phyloP scores from a whole-genome alignment of 2,888 invertebrate genomes.

The Hyposoter dolosus region DNA sequence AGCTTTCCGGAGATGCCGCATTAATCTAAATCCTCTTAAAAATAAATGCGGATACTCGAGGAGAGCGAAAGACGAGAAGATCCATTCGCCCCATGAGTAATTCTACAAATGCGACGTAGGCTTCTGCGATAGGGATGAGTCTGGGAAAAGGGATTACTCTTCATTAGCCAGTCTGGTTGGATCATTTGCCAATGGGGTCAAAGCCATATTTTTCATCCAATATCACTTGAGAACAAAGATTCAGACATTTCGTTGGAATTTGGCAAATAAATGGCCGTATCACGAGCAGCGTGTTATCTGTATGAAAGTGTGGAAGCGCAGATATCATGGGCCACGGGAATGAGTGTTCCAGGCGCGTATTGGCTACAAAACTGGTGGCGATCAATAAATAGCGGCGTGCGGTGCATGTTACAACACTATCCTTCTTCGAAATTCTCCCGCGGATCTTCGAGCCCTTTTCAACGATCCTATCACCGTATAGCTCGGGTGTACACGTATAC shows the following conservation, averaged over 20 bases:
- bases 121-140: background rate
- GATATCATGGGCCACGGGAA: background rate
- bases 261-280: background rate
- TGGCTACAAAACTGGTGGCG: slow-evolving; percentile 39
- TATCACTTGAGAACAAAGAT: background rate
- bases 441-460: slow-evolving; percentile 24
- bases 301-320: background rate
- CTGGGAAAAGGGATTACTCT: background rate
- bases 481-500: background rate
- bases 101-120: background rate
- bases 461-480: slow-evolving; percentile 20
- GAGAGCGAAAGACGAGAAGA: background rate
- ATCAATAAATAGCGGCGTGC: slow-evolving; percentile 53
- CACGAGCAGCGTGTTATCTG: background rate
- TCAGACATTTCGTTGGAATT: background rate
- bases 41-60: background rate
- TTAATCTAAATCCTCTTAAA: background rate
- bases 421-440: slow-evolving; percentile 11
- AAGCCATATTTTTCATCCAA: background rate
- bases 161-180: background rate
- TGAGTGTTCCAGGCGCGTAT: slow-evolving; percentile 8
- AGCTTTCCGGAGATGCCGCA: background rate
- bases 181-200: background rate
- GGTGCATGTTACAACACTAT: slow-evolving; percentile 25
- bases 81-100: background rate